Evolutionary conservation across 2,113 vertebrate genomes (phyloP).

Genomic region (Carassius auratus): DNA sequence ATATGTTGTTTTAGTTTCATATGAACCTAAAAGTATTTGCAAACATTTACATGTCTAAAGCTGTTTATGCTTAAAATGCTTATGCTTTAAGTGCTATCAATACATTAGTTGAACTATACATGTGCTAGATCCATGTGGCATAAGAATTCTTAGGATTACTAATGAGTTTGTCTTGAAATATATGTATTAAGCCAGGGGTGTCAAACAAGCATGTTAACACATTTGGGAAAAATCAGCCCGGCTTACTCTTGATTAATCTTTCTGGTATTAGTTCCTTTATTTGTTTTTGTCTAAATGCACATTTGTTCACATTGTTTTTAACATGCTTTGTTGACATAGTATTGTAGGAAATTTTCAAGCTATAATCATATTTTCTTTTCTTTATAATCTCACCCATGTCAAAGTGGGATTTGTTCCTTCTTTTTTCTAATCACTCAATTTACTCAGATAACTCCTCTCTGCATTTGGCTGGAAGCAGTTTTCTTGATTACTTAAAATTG

Average conservation of each 20-base stretch:
- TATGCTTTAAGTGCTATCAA: not conserved
- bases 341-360: not conserved
- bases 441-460: slow-evolving; percentile 12
- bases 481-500: not conserved
- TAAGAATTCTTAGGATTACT: not conserved
- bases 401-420: not conserved
- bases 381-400: not conserved
- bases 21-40: too few species aligned
- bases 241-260: not conserved
- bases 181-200: not conserved
- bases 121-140: not conserved
- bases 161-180: not conserved
- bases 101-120: not conserved
- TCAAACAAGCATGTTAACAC: not conserved
- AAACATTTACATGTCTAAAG: too few species aligned
- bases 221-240: not conserved
- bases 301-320: not conserved
- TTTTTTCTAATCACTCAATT: not conserved
- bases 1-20: not conserved
- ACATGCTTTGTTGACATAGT: not conserved
- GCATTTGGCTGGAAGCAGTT: not conserved
- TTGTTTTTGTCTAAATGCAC: not conserved
- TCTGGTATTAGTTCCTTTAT: slow-evolving; percentile 14
- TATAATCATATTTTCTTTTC: slow-evolving; percentile 1
- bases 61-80: too few species aligned